Evolutionary conservation across 1,140 invertebrate species (phyloP), one percentile per base, ranked within the genome.

Genomic region (Venturia canescens): DNA sequence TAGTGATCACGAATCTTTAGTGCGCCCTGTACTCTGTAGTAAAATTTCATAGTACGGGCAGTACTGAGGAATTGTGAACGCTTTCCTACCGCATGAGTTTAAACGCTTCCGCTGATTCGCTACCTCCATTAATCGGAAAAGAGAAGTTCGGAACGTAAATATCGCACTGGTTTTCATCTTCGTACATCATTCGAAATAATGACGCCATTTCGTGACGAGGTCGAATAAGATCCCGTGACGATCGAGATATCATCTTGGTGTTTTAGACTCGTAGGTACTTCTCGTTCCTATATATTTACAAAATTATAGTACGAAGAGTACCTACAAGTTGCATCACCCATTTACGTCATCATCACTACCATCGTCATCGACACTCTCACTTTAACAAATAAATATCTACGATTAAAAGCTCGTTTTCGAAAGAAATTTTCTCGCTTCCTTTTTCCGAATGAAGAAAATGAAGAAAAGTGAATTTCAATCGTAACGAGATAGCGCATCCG

Each of bases 41-140:
- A 21, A 76, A 79, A 81, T 26, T 79, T 83, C 81, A 84, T 88
- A 87, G 84, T 86, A 88, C 86, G 84, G 75, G 27, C 70, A 80
- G 85, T 86, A 86, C 83, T 84, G 76, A n/a, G 84, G 48, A 71
- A 67, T 88, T 78, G 82, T 85, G 82, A 78, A 77, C 70, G 76
- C 50, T 72, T 77, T 72, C 15, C 67, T 69, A 78, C 75, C 21
- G 67, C n/a, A 44, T 23, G 31, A 34, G 53, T 7, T 29, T 74
- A 38, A 38, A 18, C 15, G 7, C 66, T 31, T 69, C 27, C 38
- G 38, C 38, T 44, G 34, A 11, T 44, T 9, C 38, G 57, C 29
- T 11, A 29, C 5, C 1, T 27, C 21, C 16, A 21, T 57, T 23
- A 44, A 57, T 57, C 21, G 15, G 3, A n/a, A 57, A 21, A 53